Evolutionary conservation across 2,797 vertebrate species (phyloP).

Genomic region (Lagodon rhomboides): DNA sequence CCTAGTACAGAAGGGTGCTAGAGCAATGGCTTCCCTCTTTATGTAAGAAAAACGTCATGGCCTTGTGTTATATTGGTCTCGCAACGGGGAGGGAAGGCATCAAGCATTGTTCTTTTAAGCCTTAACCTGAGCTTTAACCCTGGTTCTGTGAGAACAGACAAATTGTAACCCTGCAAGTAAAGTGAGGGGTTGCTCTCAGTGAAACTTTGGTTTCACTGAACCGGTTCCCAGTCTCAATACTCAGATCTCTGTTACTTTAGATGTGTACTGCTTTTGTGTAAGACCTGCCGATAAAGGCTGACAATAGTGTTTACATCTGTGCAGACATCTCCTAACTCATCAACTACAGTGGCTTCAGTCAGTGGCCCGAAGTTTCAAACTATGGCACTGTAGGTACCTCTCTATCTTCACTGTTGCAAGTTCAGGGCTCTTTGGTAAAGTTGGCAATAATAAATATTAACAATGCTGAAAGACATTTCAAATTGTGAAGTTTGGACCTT

Average conservation of each 20-base stretch:
- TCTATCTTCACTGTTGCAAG: no score
- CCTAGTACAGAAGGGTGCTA: neutral
- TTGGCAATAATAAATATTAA: no score
- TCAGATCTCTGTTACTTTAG: neutral
- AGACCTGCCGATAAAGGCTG: neutral
- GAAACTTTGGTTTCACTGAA: neutral
- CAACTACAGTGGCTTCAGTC: no score
- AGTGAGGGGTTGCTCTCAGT: neutral
- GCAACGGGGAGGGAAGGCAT: neutral
- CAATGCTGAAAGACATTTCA: no score
- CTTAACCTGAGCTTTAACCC: neutral
- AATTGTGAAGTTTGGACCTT: no score
- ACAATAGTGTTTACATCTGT: neutral
- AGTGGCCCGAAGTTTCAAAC: no score
- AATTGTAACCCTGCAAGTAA: neutral
- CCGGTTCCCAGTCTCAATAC: neutral
- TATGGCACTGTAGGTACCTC: no score
- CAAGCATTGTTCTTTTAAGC: neutral
- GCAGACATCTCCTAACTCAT: no score
- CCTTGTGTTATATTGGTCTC: slow-evolving; percentile 15
- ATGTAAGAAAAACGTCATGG: slow-evolving; percentile 1
- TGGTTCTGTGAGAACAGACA: neutral
- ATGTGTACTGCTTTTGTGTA: no score
- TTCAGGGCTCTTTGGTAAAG: no score
- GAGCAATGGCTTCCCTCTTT: slow-evolving; percentile 10